Percentiles rank a stretch among this genome's conserved stretches.
Conservation (phyloP, 2,113 vertebrate species). For the Carlito syrichta region DNA sequence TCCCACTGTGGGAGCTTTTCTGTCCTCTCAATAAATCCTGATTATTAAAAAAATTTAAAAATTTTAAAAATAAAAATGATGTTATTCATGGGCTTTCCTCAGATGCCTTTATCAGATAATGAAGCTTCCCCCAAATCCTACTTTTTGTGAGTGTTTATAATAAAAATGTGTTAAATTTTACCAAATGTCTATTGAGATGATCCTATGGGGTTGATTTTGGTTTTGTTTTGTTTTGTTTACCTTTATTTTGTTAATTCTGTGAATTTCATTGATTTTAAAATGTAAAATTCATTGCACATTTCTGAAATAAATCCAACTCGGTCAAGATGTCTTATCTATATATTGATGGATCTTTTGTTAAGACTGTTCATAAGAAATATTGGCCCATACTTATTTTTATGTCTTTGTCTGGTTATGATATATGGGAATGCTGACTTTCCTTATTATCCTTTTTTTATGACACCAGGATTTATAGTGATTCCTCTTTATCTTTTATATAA, state of each 20-base stretch:
- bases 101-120: background rate
- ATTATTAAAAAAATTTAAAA: too few relatives aligned
- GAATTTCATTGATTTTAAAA: background rate
- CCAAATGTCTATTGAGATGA: background rate
- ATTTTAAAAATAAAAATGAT: too few relatives aligned
- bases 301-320: background rate
- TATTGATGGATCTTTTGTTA: background rate
- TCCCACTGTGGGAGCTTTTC: too few relatives aligned
- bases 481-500: background rate
- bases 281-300: background rate
- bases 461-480: background rate
- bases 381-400: background rate
- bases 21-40: too few relatives aligned
- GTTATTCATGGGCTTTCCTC: background rate
- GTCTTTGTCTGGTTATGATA: background rate
- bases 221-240: too few relatives aligned
- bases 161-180: background rate
- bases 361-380: background rate
- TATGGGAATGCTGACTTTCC: background rate
- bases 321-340: background rate
- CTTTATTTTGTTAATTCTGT: background rate
- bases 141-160: background rate
- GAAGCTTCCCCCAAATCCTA: background rate
- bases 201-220: background rate
- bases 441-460: background rate